Percentiles rank a stretch among this genome's conserved stretches.
Conservation (phyloP, 2,888 invertebrate genomes). For the Euphydryas editha region DNA sequence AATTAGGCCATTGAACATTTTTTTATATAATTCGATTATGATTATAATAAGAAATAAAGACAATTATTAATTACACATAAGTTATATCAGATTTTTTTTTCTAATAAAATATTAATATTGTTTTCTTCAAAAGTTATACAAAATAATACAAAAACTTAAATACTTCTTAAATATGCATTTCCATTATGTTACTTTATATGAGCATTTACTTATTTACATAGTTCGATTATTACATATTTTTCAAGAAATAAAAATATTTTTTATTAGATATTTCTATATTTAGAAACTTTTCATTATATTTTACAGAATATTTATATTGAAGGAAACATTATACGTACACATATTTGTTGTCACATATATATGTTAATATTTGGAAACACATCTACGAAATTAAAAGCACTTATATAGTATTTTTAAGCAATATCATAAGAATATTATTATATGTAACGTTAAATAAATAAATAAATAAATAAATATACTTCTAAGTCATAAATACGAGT, state of each 20-base stretch:
- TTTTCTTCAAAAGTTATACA: neutral
- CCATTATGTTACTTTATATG: slow-evolving; percentile 22
- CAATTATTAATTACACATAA: neutral
- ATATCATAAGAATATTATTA: too few relatives aligned
- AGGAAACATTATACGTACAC: slow-evolving; percentile 15
- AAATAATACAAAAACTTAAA: slow-evolving; percentile 7
- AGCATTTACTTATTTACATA: slow-evolving; percentile 37
- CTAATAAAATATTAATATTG: slow-evolving; percentile 1
- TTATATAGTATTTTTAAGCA: too few relatives aligned
- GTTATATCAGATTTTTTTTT: neutral
- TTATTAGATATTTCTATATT: slow-evolving; percentile 16
- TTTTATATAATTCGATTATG: slow-evolving; percentile 4
- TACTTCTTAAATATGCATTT: neutral
- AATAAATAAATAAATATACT: too few relatives aligned
- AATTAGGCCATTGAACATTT: neutral
- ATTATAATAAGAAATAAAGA: slow-evolving; percentile 7
- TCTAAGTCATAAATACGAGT: too few relatives aligned
- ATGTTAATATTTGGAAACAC: neutral
- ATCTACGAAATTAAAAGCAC: too few relatives aligned
- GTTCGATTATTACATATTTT: slow-evolving; percentile 33
- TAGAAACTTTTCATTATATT: slow-evolving; percentile 14
- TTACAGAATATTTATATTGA: slow-evolving; percentile 12
- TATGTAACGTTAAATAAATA: too few relatives aligned
- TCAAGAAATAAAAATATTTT: slow-evolving; percentile 40
- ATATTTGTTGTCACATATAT: too few relatives aligned